These are phyloP conservation scores for Momotus momota DNA, from an alignment of 2,797 vertebrate genomes.

Conservation along the genomic window DNA sequence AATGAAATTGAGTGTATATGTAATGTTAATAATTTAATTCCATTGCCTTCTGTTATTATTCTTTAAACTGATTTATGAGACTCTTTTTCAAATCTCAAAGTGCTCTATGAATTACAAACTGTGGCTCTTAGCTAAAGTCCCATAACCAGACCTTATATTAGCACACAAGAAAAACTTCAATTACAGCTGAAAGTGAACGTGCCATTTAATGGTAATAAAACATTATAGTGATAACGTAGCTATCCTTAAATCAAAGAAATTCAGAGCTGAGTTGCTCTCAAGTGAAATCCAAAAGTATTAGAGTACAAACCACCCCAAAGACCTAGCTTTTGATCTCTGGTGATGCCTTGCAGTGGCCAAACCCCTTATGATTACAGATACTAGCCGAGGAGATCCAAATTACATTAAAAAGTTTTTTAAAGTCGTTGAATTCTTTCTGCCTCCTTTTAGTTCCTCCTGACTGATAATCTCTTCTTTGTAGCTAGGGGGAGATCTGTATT, in stretches of 20 bases:
- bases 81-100: background rate
- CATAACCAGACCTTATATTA: background rate
- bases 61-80: conserved; percentile 18
- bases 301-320: background rate
- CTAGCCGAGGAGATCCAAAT: background rate
- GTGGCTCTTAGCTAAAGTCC: background rate
- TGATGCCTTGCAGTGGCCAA: background rate
- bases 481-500: background rate
- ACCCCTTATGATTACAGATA: background rate
- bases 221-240: background rate
- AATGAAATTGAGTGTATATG: background rate
- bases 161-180: background rate
- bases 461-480: background rate
- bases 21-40: conserved; percentile 13
- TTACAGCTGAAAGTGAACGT: background rate
- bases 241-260: conserved; percentile 13
- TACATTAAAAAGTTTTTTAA: background rate
- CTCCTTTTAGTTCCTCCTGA: background rate
- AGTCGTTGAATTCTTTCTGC: background rate
- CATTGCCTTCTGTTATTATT: background rate
- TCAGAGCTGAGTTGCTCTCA: background rate
- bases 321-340: background rate
- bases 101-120: background rate
- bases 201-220: conserved; percentile 4
- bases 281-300: background rate